Evolutionary conservation across 2,797 vertebrate species (phyloP).

Genomic region (Melanotaenia nigrans): DNA sequence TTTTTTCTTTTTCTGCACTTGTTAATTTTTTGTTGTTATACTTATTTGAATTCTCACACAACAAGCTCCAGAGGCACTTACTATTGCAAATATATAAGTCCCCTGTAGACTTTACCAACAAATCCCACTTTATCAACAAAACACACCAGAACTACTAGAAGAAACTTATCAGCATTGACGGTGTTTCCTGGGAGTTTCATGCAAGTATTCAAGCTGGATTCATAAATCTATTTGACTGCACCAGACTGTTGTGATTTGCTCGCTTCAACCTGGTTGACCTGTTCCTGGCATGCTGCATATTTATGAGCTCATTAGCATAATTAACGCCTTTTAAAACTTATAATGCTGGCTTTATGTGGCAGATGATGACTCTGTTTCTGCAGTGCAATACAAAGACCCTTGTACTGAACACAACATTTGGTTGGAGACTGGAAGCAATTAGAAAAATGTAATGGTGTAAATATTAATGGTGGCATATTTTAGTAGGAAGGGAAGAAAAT

Average conservation of each 20-base stretch:
- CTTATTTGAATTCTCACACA: not conserved
- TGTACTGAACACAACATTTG: not conserved
- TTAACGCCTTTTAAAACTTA: not conserved
- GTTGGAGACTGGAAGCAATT: not conserved
- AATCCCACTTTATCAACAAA: not conserved
- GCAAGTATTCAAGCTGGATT: not conserved
- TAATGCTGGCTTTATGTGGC: not conserved
- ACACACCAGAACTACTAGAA: not conserved
- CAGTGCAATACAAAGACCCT: not conserved
- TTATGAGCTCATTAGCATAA: constrained; percentile 10
- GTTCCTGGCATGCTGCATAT: not conserved
- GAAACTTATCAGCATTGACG: not conserved
- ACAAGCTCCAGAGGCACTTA: not conserved
- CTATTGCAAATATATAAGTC: not conserved
- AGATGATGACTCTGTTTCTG: not conserved
- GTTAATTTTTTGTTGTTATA: not conserved
- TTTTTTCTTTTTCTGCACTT: not conserved
- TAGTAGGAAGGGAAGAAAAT: too few species aligned
- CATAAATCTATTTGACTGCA: not conserved
- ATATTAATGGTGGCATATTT: not conserved
- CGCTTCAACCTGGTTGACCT: not conserved
- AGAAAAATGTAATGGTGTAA: not conserved
- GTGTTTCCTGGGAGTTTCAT: not conserved
- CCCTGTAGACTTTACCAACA: not conserved
- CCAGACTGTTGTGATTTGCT: not conserved